phyloP scores from a whole-genome alignment of 2,888 invertebrate species.

The Glomeris marginata region DNA sequence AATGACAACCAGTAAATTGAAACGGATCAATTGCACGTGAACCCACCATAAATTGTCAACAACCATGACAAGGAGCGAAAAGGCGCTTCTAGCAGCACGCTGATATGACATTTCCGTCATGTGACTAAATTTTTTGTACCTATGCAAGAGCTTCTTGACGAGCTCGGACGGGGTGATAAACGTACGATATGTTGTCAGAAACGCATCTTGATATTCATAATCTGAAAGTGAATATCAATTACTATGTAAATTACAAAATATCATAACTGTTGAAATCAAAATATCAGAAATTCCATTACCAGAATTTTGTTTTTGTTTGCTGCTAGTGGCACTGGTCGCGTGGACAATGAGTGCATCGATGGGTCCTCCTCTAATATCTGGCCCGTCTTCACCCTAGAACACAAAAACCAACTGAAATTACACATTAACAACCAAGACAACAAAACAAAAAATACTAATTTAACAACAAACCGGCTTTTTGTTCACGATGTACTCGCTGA shows the following conservation, averaged over 20 bases:
- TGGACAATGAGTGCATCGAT: slow-evolving; percentile 89
- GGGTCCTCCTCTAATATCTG: slow-evolving; percentile 81
- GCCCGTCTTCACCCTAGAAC: slow-evolving; percentile 51
- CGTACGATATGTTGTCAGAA: slow-evolving; percentile 92
- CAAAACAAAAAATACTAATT: neutral
- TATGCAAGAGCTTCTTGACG: slow-evolving; percentile 66
- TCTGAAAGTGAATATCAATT: too few species aligned
- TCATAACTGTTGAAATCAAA: too few species aligned
- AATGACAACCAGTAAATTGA: too few species aligned
- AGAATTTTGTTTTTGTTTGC: slow-evolving; percentile 38
- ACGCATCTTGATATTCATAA: slow-evolving; percentile 92
- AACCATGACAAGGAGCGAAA: slow-evolving; percentile 82
- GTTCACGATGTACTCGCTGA: slow-evolving; percentile 58
- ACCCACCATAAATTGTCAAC: slow-evolving; percentile 85
- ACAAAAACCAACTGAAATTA: neutral
- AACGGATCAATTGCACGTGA: neutral
- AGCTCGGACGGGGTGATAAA: slow-evolving; percentile 78
- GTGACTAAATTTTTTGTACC: slow-evolving; percentile 58
- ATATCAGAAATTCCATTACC: too few species aligned
- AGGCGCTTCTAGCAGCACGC: slow-evolving; percentile 67
- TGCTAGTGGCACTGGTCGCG: slow-evolving; percentile 89
- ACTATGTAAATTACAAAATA: too few species aligned
- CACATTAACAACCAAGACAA: neutral
- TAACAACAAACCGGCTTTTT: slow-evolving; percentile 45
- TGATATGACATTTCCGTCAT: slow-evolving; percentile 42